These are phyloP conservation scores for Noctua janthe DNA, from an alignment of 2,888 invertebrate species.

Conservation along the genomic window DNA sequence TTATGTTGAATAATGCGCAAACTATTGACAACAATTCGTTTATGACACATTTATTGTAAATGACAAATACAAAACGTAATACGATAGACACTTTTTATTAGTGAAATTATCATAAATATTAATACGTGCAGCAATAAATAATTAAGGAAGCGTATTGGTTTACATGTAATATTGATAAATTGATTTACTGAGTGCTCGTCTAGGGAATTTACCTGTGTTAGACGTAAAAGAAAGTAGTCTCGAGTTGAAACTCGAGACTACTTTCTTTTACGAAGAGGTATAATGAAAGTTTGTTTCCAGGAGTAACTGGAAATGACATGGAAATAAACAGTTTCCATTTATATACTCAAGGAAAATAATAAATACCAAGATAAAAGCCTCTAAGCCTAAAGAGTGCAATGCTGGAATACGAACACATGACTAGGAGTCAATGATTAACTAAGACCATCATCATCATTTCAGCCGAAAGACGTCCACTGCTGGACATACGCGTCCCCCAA, in stretches of 20 bases:
- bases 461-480: too few relatives aligned
- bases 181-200: slow-evolving; percentile 41
- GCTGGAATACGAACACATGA: not conserved
- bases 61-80: not conserved
- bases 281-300: not conserved
- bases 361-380: too few relatives aligned
- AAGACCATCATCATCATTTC: not conserved
- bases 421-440: not conserved
- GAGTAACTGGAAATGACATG: not conserved
- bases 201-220: slow-evolving; percentile 28
- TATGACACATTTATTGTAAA: slow-evolving; percentile 6
- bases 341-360: too few relatives aligned
- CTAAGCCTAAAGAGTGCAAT: not conserved
- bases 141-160: slow-evolving; percentile 28
- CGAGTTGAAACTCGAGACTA: not conserved
- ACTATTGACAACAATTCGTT: not conserved
- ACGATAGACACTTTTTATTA: slow-evolving; percentile 9
- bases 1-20: not conserved
- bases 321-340: not conserved
- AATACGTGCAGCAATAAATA: slow-evolving; percentile 23
- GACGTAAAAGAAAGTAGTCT: too few relatives aligned
- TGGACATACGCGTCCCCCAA: too few relatives aligned
- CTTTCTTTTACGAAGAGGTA: not conserved
- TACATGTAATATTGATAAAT: slow-evolving; percentile 45
- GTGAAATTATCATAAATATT: slow-evolving; percentile 9